Conservation (phyloP, 2,888 invertebrate genomes). For the Morinoia aosen region DNA sequence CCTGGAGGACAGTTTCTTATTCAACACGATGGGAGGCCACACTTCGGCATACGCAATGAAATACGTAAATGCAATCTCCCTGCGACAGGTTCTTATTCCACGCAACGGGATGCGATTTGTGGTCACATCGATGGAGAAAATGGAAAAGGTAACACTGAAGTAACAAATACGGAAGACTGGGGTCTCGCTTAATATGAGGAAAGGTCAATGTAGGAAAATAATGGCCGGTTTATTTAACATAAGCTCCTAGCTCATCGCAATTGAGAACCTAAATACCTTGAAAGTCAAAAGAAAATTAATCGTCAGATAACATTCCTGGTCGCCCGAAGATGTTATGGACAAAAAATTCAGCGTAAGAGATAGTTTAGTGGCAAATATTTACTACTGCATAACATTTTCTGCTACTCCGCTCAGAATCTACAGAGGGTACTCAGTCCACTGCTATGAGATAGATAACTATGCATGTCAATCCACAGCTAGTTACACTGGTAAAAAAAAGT, state of each 20-base stretch:
- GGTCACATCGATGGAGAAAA: not conserved
- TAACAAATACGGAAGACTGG: not conserved
- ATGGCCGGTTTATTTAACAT: not conserved
- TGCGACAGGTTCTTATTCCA: not conserved
- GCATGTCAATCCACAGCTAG: too few species aligned
- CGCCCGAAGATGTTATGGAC: too few species aligned
- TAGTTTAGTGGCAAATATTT: too few species aligned
- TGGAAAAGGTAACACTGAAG: not conserved
- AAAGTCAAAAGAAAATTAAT: not conserved
- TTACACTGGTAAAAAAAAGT: too few species aligned
- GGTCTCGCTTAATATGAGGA: not conserved
- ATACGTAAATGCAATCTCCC: not conserved
- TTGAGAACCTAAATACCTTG: not conserved
- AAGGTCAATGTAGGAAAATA: not conserved
- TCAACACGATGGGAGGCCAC: not conserved
- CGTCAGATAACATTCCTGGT: too few species aligned
- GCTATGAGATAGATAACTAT: too few species aligned
- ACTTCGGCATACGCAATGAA: slow-evolving; percentile 12
- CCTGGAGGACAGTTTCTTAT: slow-evolving; percentile 4
- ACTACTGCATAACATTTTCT: too few species aligned
- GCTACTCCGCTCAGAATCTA: too few species aligned
- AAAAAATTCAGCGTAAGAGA: too few species aligned
- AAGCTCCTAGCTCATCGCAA: not conserved
- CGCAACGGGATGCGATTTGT: not conserved
- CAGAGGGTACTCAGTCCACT: too few species aligned